Evolutionary conservation across 53 echinoderm and acorn worm species (phyloP), one percentile per base, ranked within the genome.

Genomic region (Echinometra lucunter): DNA sequence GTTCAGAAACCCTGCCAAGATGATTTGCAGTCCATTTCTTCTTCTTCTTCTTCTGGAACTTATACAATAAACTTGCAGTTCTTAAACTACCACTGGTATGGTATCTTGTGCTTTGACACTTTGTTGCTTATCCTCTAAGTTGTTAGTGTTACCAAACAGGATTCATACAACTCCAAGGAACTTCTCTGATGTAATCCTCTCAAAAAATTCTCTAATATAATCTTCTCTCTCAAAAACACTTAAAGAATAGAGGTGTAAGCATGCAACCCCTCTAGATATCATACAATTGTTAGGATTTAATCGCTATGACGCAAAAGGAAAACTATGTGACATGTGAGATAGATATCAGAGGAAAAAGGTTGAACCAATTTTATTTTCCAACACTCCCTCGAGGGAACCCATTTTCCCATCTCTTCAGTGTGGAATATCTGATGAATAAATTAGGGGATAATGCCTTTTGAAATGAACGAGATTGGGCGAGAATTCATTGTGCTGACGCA

Each of bases 221-320:
- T 85, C 85, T 21, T 4, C 49, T 83, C 47, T 49, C 23, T 85
- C 85, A 11, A 9, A 85, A 49, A 47, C 47, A n/a, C 49, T 47
- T 85, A 25, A 85, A 42, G 19, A 32, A n/a, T 49, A 45, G 47
- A 85, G 85, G 49, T 85, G 49, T 21, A 85, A 85, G 47, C 49
- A 47, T 85, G 6, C 44, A n/a, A 85, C 45, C 85, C 85, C 85
- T 85, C 85, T 3, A 85, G 85, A 85, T 85, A 53, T 85, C 18
- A 45, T 17, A n/a, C 85, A 85, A 85, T 85, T 85, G 85, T 85
- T 49, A 47, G 85, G 49, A 45, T 49, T 49, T 85, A 85, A 85
- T 85, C 85, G 85, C 85, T n/a, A 85, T 85, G 85, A 85, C 85
- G 85, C 85, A 85, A 85, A 78, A 85, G 85, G 85, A 85, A 85